These are phyloP conservation scores for Laterallus jamaicensis DNA, from an alignment of 2,113 vertebrate species.

Conservation along the genomic window DNA sequence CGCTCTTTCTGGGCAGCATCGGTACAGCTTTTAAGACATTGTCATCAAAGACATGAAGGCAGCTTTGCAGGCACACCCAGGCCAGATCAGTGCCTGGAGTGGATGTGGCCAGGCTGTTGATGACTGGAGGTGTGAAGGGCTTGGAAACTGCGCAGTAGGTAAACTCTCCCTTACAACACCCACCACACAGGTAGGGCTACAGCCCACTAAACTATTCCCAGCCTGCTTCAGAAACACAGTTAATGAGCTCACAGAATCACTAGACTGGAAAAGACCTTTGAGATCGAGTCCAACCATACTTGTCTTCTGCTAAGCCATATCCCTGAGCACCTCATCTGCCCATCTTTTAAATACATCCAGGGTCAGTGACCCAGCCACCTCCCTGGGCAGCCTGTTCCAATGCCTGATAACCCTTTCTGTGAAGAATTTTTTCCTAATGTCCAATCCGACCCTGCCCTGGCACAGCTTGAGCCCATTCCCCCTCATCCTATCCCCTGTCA, in stretches of 20 bases:
- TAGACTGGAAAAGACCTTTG: too few species aligned
- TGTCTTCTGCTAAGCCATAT: too few species aligned
- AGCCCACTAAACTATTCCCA: neutral
- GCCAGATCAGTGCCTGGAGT: neutral
- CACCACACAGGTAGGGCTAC: neutral
- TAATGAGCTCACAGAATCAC: neutral
- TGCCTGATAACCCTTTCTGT: too few species aligned
- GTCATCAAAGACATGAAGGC: neutral
- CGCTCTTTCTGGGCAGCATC: accelerated
- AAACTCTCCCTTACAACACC: neutral
- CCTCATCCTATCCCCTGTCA: too few species aligned
- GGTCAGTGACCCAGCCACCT: too few species aligned
- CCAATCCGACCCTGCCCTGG: too few species aligned
- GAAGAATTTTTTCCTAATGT: too few species aligned
- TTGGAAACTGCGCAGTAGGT: neutral
- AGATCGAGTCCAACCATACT: too few species aligned
- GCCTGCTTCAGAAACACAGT: neutral
- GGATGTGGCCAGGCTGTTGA: neutral
- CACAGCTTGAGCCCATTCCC: too few species aligned
- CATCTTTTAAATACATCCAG: too few species aligned
- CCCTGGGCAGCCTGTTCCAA: too few species aligned
- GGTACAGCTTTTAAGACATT: neutral
- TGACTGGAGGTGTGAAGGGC: neutral
- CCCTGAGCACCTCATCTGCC: too few species aligned
- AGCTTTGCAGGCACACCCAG: neutral